phyloP scores from a whole-genome alignment of 2,113 vertebrate species.

The Cynoglossus semilaevis region DNA sequence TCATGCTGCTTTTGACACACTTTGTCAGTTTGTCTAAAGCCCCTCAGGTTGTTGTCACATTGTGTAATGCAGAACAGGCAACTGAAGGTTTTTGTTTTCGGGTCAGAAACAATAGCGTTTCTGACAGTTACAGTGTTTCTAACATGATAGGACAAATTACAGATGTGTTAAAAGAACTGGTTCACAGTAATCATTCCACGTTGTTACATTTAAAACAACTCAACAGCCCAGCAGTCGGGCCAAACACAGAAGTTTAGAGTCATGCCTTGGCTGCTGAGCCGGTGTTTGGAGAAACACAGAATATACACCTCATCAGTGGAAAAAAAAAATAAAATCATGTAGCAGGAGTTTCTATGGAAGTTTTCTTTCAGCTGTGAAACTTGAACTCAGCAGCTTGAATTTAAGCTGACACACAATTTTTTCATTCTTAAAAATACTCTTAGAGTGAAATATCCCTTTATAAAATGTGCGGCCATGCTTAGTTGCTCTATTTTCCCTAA shows the following conservation, averaged over 20 bases:
- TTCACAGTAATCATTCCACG: too few relatives aligned
- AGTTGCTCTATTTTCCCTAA: conserved; percentile 9
- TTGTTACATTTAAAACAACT: too few relatives aligned
- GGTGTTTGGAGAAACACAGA: conserved; percentile 7
- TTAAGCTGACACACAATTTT: conserved; percentile 1
- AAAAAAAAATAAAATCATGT: conserved; percentile 1
- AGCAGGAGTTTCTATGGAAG: conserved; percentile 15
- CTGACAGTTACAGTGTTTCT: too few relatives aligned
- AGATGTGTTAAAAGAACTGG: too few relatives aligned
- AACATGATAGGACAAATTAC: too few relatives aligned
- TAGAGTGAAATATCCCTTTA: conserved; percentile 7
- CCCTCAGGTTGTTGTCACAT: too few relatives aligned
- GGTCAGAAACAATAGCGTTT: too few relatives aligned
- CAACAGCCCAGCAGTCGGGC: too few relatives aligned
- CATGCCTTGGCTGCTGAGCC: not conserved
- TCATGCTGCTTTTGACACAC: too few relatives aligned
- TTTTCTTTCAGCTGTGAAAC: conserved; percentile 14
- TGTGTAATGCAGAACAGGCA: too few relatives aligned
- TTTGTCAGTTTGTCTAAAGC: too few relatives aligned
- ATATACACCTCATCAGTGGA: conserved; percentile 1
- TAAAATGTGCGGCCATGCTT: not conserved
- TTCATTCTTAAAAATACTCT: conserved; percentile 7
- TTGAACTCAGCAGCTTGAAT: conserved; percentile 7
- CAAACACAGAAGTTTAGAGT: not conserved
- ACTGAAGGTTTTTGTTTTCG: too few relatives aligned